A percentile compares a stretch with the other conserved stretches of the same genome.
These are phyloP conservation scores for Hemitrygon akajei DNA, from an alignment of 2,797 vertebrate genomes.

Conservation along the genomic window DNA sequence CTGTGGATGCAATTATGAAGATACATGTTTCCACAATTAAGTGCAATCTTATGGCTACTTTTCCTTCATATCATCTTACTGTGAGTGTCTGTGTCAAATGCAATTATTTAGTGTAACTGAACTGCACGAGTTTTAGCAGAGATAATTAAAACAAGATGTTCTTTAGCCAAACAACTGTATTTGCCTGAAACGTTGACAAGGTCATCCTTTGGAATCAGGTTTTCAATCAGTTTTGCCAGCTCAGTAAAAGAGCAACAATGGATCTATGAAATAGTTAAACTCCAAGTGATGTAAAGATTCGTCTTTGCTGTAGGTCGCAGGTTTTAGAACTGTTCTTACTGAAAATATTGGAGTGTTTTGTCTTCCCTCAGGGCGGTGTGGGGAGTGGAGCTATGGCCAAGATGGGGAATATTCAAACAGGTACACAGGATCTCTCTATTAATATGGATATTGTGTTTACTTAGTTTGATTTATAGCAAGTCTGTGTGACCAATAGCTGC, in stretches of 20 bases:
- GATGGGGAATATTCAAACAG: too few relatives aligned
- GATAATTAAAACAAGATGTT: constrained; percentile 69
- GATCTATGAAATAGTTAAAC: constrained; percentile 22
- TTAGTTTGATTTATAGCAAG: too few relatives aligned
- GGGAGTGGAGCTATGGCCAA: too few relatives aligned
- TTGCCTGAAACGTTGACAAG: constrained; percentile 54
- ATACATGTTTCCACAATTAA: constrained; percentile 35
- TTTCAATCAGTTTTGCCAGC: constrained; percentile 46
- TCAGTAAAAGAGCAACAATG: constrained; percentile 19
- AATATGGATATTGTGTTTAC: too few relatives aligned
- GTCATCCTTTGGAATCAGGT: constrained; percentile 46
- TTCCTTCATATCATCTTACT: constrained; percentile 32
- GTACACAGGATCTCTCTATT: too few relatives aligned
- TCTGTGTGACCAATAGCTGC: too few relatives aligned
- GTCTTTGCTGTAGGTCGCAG: not conserved
- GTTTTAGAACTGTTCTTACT: not conserved
- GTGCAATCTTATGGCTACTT: constrained; percentile 1
- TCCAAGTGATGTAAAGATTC: not conserved
- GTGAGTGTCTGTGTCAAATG: constrained; percentile 57
- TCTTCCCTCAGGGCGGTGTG: not conserved
- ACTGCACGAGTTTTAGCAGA: constrained; percentile 53
- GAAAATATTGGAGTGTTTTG: constrained; percentile 8
- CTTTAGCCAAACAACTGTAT: constrained; percentile 60
- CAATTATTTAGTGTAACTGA: constrained; percentile 58
- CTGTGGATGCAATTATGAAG: constrained; percentile 26